Evolutionary conservation across 2,888 invertebrate genomes (phyloP).

Genomic region (Ganaspis brasiliensis): DNA sequence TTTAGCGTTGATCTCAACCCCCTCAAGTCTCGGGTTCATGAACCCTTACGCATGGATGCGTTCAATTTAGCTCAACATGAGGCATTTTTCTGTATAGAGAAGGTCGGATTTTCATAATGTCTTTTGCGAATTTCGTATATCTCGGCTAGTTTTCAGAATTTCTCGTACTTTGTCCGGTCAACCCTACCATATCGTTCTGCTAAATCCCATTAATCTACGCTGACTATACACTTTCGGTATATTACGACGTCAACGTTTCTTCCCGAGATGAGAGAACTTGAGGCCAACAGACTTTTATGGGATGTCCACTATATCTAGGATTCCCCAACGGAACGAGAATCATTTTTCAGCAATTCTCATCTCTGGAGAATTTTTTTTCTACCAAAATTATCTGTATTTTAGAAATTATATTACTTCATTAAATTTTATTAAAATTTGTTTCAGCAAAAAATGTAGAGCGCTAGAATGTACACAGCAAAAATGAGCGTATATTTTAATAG

Average conservation of each 20-base stretch:
- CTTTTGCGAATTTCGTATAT: slow-evolving; percentile 13
- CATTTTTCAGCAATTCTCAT: slow-evolving; percentile 29
- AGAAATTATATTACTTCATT: too few relatives aligned
- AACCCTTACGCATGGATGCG: slow-evolving; percentile 71
- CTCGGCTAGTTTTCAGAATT: background rate
- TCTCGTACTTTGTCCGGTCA: slow-evolving; percentile 17
- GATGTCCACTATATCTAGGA: slow-evolving; percentile 5
- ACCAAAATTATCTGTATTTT: too few relatives aligned
- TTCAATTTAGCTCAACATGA: slow-evolving; percentile 65
- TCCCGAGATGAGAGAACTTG: slow-evolving; percentile 17
- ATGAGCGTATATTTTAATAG: too few relatives aligned
- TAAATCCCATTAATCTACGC: slow-evolving; percentile 42
- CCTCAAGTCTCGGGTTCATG: slow-evolving; percentile 59
- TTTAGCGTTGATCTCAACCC: slow-evolving; percentile 65
- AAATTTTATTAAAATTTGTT: too few relatives aligned
- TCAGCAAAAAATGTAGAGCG: too few relatives aligned
- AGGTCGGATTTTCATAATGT: slow-evolving; percentile 25
- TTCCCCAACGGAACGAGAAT: slow-evolving; percentile 26
- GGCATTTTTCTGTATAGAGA: background rate
- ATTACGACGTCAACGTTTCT: slow-evolving; percentile 43
- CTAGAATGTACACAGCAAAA: too few relatives aligned
- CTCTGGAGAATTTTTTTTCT: background rate
- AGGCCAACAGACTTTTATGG: slow-evolving; percentile 14
- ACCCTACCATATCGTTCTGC: background rate
- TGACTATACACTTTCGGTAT: slow-evolving; percentile 42